Conservation (phyloP, 1,140 invertebrate genomes). For the Yoshiicerus persimilis region DNA sequence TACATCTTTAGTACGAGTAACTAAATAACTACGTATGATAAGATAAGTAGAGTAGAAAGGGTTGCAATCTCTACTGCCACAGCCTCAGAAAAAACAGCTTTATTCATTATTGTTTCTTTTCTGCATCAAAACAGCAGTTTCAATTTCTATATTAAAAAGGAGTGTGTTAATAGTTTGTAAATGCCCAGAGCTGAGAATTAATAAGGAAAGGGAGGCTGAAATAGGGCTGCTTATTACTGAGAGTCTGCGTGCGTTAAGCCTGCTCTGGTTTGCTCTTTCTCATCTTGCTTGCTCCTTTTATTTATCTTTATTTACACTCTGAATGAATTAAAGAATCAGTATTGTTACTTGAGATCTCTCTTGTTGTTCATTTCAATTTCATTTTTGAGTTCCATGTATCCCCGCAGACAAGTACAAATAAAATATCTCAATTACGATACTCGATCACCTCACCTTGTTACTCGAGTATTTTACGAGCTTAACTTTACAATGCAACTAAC, state of each 20-base stretch:
- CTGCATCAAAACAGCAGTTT: not conserved
- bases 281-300: not conserved
- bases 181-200: not conserved
- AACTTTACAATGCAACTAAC: not conserved
- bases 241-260: not conserved
- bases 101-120: not conserved
- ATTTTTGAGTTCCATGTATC: not conserved
- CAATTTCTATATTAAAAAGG: not conserved
- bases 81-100: not conserved
- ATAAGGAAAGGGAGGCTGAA: not conserved
- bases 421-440: not conserved
- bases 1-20: not conserved
- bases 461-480: not conserved
- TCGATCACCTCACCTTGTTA: too few species aligned
- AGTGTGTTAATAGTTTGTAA: not conserved
- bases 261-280: not conserved
- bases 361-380: not conserved
- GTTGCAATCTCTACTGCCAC: not conserved
- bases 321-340: not conserved
- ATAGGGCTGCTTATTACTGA: not conserved
- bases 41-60: constrained; percentile 17
- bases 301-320: not conserved
- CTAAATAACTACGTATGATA: not conserved
- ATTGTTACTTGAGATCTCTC: not conserved
- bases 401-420: not conserved